A percentile compares a stretch with the other conserved stretches of the same genome.
These are phyloP conservation scores for Meteorus sp. DNA, from an alignment of 1,140 invertebrate genomes.

Conservation along the genomic window DNA sequence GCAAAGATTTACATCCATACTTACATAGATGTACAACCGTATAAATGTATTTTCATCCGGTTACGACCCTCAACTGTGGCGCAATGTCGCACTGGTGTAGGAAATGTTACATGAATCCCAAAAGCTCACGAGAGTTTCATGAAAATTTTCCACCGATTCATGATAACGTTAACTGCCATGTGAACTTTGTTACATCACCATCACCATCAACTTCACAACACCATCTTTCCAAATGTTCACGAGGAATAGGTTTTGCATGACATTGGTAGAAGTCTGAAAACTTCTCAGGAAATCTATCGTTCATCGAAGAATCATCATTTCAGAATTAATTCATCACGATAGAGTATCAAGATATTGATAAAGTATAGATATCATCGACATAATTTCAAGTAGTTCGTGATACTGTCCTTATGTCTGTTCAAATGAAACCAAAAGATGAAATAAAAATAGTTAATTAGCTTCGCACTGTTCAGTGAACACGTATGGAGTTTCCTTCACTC, in stretches of 20 bases:
- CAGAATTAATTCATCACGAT: too few species aligned
- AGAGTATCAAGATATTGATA: too few species aligned
- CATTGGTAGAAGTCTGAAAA: too few species aligned
- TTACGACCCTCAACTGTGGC: too few species aligned
- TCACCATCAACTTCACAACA: background rate
- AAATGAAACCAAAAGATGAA: too few species aligned
- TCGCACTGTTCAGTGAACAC: too few species aligned
- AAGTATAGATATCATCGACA: background rate
- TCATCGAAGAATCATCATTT: too few species aligned
- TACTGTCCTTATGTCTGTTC: background rate
- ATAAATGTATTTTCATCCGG: conserved; percentile 23
- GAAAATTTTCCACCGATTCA: conserved; percentile 12
- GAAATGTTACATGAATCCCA: background rate
- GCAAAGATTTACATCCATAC: too few species aligned
- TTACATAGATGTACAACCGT: conserved; percentile 15
- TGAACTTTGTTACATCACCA: conserved; percentile 3
- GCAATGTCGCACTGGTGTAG: background rate
- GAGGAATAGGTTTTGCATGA: too few species aligned
- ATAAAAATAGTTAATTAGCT: too few species aligned
- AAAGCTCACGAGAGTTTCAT: conserved; percentile 13
- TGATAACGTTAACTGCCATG: conserved; percentile 10
- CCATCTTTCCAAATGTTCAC: background rate
- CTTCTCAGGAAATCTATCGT: background rate
- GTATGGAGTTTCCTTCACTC: background rate
- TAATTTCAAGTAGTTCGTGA: background rate